Base-by-base conservation (phyloP, 2,797 vertebrate species). In the Bufotes viridis region DNA sequence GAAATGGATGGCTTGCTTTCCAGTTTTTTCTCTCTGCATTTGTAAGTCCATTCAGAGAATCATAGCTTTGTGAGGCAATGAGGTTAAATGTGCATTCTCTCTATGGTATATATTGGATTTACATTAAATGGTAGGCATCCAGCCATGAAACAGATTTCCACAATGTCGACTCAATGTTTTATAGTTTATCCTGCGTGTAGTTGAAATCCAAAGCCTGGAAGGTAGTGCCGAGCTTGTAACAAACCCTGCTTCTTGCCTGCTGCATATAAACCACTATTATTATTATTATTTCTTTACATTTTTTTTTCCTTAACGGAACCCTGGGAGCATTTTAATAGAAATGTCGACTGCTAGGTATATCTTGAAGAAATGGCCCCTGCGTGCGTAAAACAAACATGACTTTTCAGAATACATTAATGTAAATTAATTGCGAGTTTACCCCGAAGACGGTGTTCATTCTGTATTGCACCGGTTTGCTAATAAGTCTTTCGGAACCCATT, bases 391-490 rank as follows among this genome's bases (percentile, higher is more conserved):
- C 49, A 29, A 63, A 78, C 60, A 49, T 34, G 65, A 63, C 78
- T 65, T 75, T 63, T 53, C 61, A 49, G 79, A 87, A 82, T 87
- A 81, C 65, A 87, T 87, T 87, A 53, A 75, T 78, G 60, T 29
- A 82, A 82, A 82, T 81, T 58, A 81, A 87, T 81, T 60, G 60
- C 63, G 67, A 5, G 86, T 75, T 82, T 87, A 65, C 78, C 65
- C 78, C 61, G 85, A 58, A 75, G 72, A 81, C 70, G 57, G 22
- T 8, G 51, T 65, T 74, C 22, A 34, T 24, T 65, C 17, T 17
- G 49, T 61, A 75, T 51, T 53, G 79, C 34, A 55, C 53, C 26
- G 78, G 34, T 63, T 24, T 65, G 79, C 67, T 81, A 82, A 81
- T 81, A 80, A 81, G 67, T 87, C 65, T 74, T 7, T 60, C 70